phyloP scores from a whole-genome alignment of 2,797 vertebrate species.

The Calcarius lapponicus region DNA sequence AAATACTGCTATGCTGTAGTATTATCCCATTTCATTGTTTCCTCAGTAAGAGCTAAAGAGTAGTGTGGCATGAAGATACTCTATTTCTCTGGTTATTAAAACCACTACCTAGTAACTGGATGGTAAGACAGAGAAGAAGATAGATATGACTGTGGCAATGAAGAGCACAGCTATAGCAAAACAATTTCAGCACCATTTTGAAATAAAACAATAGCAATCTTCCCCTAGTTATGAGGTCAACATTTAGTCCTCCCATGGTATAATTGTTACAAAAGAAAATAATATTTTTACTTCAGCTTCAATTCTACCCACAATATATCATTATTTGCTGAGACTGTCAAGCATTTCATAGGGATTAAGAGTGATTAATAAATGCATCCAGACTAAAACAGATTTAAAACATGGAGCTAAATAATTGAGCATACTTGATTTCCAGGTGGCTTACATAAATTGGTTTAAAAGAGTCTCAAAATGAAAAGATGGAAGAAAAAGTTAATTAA shows the following conservation, averaged over 20 bases:
- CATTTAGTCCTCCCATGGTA: background rate
- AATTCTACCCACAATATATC: background rate
- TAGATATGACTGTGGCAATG: background rate
- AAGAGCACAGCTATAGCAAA: background rate
- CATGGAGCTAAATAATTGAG: background rate
- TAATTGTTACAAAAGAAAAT: background rate
- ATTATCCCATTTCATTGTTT: background rate
- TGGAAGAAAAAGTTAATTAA: background rate
- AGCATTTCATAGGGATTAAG: background rate
- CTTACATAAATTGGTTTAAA: background rate
- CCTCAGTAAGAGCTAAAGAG: background rate
- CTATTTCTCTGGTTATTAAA: background rate
- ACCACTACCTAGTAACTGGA: background rate
- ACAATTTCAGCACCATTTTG: background rate
- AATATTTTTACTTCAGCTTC: constrained; percentile 3
- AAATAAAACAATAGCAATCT: background rate
- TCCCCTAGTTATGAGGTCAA: background rate
- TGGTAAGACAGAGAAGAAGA: background rate
- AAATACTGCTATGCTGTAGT: background rate
- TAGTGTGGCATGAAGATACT: background rate
- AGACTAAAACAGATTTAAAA: background rate
- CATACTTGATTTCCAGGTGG: background rate
- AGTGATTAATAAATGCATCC: background rate
- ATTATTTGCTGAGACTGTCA: background rate
- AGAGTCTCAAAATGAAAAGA: background rate